These are phyloP conservation scores for Anhinga rufa DNA, from an alignment of 2,113 vertebrate genomes.

Conservation along the genomic window DNA sequence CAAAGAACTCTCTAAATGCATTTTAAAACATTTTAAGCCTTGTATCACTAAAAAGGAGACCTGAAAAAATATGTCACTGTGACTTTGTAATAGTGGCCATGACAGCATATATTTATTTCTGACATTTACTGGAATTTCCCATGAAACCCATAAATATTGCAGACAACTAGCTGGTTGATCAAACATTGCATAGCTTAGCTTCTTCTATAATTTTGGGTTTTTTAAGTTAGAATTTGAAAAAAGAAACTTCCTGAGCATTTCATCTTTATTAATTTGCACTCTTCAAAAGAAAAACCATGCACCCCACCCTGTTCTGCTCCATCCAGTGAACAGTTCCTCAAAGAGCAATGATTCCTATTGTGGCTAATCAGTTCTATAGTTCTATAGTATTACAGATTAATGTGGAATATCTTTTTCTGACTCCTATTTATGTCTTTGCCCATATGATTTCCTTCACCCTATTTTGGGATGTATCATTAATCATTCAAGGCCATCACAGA, in stretches of 20 bases:
- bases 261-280: not conserved
- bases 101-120: not conserved
- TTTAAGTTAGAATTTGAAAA: not conserved
- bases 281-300: not conserved
- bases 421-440: not conserved
- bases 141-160: not conserved
- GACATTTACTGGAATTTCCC: not conserved
- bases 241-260: not conserved
- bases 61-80: not conserved
- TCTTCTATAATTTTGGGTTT: not conserved
- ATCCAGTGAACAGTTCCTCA: not conserved
- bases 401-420: not conserved
- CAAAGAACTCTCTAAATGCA: not conserved
- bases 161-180: not conserved
- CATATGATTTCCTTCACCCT: not conserved
- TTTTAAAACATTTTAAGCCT: not conserved
- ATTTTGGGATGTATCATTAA: not conserved
- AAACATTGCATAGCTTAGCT: not conserved
- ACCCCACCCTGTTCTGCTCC: not conserved
- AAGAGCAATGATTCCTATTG: not conserved
- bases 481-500: not conserved
- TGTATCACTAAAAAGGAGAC: not conserved
- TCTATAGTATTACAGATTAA: not conserved
- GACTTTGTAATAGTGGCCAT: not conserved
- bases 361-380: rapidly evolving